A percentile compares a stretch with the other conserved stretches of the same genome.
These are phyloP conservation scores for Ectemnius cavifrons DNA, from an alignment of 2,888 invertebrate genomes.

Conservation along the genomic window DNA sequence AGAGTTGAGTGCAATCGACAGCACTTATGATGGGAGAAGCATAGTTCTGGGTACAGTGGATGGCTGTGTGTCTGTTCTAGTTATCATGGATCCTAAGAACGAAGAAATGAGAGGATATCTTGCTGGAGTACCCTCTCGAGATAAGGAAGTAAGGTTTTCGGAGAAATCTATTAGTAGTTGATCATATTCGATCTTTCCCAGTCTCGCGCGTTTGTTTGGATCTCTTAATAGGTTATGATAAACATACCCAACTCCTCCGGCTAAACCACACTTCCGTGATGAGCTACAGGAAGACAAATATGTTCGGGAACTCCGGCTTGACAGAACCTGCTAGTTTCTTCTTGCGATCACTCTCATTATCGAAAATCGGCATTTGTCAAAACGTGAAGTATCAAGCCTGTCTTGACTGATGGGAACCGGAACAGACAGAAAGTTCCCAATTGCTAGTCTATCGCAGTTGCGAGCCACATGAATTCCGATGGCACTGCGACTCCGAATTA, in stretches of 20 bases:
- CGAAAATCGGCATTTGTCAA: constrained; percentile 10
- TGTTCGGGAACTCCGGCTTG: no score
- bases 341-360: no score
- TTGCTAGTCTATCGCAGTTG: not conserved
- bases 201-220: not conserved
- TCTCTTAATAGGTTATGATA: not conserved
- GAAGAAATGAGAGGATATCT: constrained; percentile 83
- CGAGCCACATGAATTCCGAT: not conserved
- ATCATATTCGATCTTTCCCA: not conserved
- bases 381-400: constrained; percentile 20
- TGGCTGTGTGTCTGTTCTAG: constrained; percentile 94
- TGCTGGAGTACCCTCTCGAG: constrained; percentile 84
- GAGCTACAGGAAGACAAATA: no score
- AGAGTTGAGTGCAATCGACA: constrained; percentile 92
- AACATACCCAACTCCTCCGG: constrained; percentile 2
- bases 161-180: no score
- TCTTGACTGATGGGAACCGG: constrained; percentile 16
- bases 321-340: no score
- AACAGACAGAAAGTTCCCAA: constrained; percentile 21
- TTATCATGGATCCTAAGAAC: constrained; percentile 86
- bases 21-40: constrained; percentile 89
- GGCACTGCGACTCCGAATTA: constrained; percentile 3
- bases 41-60: constrained; percentile 95
- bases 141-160: constrained; percentile 80
- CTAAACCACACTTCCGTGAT: no score